Conservation (phyloP, 2,797 vertebrate genomes). For the Agapornis canus region DNA sequence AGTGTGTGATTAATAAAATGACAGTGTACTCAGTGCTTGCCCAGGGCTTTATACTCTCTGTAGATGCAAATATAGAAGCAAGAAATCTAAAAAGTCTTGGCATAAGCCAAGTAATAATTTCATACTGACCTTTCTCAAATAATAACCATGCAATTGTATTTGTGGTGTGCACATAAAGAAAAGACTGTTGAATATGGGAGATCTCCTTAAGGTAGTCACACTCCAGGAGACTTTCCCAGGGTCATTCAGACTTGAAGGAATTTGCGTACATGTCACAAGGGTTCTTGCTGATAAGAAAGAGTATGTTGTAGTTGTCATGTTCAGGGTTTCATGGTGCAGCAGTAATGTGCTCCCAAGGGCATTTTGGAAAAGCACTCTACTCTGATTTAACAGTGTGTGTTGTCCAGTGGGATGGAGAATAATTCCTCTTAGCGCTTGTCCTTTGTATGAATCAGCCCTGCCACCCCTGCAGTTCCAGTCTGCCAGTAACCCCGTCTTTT, state of each 20-base stretch:
- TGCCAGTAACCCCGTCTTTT: background rate
- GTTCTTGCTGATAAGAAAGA: background rate
- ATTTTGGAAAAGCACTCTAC: background rate
- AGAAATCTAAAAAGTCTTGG: background rate
- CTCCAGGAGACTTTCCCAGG: background rate
- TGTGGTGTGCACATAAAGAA: background rate
- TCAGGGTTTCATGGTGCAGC: background rate
- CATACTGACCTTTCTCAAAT: background rate
- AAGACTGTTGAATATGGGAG: background rate
- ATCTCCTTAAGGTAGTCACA: background rate
- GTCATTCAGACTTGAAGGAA: background rate
- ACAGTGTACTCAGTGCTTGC: background rate
- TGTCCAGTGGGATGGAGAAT: background rate
- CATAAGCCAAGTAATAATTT: background rate
- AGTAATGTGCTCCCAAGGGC: background rate
- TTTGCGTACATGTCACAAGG: background rate
- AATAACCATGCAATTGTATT: background rate
- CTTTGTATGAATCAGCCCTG: background rate
- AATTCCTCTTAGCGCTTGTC: background rate
- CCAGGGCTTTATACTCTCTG: background rate
- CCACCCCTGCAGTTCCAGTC: background rate
- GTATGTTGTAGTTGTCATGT: background rate
- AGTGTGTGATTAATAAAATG: accelerated
- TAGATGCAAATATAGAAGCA: background rate
- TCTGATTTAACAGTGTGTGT: background rate